Evolutionary conservation across 2,888 invertebrate genomes (phyloP).

Genomic region (Alentia gelatinosa): DNA sequence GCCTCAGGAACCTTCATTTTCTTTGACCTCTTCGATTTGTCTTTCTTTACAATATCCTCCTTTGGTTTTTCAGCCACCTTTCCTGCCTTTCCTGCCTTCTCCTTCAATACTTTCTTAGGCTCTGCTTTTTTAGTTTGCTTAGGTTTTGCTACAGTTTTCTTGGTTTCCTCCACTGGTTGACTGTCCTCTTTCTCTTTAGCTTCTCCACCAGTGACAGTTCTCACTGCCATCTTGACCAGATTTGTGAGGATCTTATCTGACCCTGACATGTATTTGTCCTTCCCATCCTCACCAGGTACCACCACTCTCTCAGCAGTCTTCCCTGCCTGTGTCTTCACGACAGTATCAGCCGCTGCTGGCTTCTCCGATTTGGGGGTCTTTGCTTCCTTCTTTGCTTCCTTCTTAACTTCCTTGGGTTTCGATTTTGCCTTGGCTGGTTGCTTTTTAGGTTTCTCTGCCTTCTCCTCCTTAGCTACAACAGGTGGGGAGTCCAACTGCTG

Average conservation of each 20-base stretch:
- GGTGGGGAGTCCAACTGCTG: background rate
- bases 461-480: background rate
- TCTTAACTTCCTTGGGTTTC: background rate
- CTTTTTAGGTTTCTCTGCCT: background rate
- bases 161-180: background rate
- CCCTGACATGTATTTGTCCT: background rate
- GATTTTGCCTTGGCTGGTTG: background rate
- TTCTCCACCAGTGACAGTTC: background rate
- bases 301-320: background rate
- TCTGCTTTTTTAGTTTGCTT: background rate
- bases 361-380: background rate
- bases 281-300: background rate
- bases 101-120: background rate
- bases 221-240: background rate
- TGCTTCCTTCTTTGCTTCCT: background rate
- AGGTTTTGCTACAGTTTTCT: background rate
- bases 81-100: background rate
- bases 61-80: background rate
- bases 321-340: too few species aligned
- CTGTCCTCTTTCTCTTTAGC: background rate
- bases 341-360: background rate
- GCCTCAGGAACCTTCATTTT: background rate
- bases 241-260: background rate
- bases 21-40: background rate
- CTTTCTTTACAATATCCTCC: background rate